phyloP scores from a whole-genome alignment of 2,797 vertebrate species.

The Pangasius sanitwongsei region DNA sequence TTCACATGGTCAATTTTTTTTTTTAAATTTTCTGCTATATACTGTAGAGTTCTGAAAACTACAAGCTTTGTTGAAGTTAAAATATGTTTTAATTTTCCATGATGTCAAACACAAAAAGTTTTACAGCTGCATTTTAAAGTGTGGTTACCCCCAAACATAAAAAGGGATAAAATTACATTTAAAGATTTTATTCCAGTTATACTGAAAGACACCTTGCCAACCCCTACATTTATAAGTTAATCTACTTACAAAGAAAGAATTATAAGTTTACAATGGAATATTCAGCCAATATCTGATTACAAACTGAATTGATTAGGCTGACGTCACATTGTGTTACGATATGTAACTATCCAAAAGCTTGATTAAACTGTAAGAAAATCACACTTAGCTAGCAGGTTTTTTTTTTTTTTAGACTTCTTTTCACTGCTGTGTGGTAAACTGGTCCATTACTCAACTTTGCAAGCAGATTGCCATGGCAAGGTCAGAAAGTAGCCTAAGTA shows the following conservation, averaged over 20 bases:
- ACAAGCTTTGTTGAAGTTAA: neutral
- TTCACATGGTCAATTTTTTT: neutral
- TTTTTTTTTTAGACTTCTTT: neutral
- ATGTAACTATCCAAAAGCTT: neutral
- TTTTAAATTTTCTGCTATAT: neutral
- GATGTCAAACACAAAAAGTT: neutral
- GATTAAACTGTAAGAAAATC: neutral
- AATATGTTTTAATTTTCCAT: neutral
- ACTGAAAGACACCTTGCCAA: neutral
- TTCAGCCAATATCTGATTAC: neutral
- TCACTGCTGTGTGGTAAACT: neutral
- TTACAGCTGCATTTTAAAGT: neutral
- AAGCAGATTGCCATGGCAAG: neutral
- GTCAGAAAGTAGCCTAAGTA: neutral
- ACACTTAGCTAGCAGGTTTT: neutral
- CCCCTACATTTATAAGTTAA: neutral
- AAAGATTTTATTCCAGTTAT: neutral
- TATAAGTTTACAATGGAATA: neutral
- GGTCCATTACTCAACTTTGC: neutral
- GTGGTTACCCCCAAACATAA: neutral
- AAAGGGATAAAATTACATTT: neutral
- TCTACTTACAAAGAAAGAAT: neutral
- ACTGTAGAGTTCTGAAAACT: neutral
- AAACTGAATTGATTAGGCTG: neutral
- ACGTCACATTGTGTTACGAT: neutral